Percentiles rank a stretch among this genome's conserved stretches.
Conservation (phyloP, 2,113 vertebrate species). For the Crotalus helleri region DNA sequence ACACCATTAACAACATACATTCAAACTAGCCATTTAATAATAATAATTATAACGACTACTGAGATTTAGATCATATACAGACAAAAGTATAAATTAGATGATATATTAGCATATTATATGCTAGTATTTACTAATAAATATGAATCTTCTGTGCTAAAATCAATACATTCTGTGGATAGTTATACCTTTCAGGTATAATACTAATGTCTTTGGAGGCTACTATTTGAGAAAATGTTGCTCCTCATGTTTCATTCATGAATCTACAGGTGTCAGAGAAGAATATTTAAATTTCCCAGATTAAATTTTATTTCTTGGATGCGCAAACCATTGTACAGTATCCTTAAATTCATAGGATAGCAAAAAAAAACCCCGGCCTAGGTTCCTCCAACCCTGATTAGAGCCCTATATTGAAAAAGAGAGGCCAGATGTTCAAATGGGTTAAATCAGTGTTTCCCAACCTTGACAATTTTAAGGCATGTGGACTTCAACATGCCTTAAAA, state of each 20-base stretch:
- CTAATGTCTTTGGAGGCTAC: not conserved
- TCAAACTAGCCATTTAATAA: no score
- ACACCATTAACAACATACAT: no score
- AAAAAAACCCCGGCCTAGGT: not conserved
- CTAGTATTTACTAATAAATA: not conserved
- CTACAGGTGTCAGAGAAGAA: not conserved
- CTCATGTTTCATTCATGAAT: not conserved
- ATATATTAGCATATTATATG: not conserved
- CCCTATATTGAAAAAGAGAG: not conserved
- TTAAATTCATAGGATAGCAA: not conserved
- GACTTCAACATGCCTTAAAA: no score
- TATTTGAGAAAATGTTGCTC: not conserved
- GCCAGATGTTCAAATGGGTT: not conserved
- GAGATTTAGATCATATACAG: not conserved
- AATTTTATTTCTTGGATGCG: not conserved
- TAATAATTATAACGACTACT: not conserved
- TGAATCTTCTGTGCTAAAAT: not conserved
- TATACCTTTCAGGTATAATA: not conserved
- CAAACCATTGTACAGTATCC: not conserved
- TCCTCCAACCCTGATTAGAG: not conserved
- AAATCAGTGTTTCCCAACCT: not conserved
- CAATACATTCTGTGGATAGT: not conserved
- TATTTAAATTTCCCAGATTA: not conserved
- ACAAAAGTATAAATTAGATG: not conserved
- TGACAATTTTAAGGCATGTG: no score